These are phyloP conservation scores for Plodia interpunctella DNA, from an alignment of 1,140 invertebrate genomes.

Conservation along the genomic window DNA sequence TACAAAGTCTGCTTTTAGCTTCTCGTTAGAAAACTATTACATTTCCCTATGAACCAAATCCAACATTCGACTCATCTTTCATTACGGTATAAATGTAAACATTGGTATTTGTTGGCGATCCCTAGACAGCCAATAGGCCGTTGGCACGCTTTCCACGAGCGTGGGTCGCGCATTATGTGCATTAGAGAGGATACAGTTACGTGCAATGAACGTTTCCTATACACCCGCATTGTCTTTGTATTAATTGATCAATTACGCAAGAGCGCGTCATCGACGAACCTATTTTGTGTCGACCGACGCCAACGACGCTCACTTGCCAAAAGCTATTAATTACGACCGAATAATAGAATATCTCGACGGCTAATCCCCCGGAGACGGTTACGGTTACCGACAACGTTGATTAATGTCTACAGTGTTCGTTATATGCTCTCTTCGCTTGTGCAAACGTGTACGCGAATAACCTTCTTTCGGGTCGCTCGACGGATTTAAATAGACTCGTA, in stretches of 20 bases:
- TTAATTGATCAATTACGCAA: slow-evolving; percentile 63
- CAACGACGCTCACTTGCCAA: slow-evolving; percentile 65
- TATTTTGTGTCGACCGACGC: slow-evolving; percentile 47
- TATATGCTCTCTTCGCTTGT: slow-evolving; percentile 55
- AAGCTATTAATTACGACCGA: slow-evolving; percentile 72
- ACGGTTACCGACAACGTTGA: slow-evolving; percentile 71
- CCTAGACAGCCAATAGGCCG: slow-evolving; percentile 42
- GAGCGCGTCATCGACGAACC: slow-evolving; percentile 52
- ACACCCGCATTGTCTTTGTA: slow-evolving; percentile 43
- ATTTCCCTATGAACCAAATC: no score
- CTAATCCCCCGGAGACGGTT: slow-evolving; percentile 67
- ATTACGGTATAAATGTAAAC: no score
- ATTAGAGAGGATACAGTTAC: slow-evolving; percentile 40
- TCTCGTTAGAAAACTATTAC: no score
- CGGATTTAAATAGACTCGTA: slow-evolving; percentile 46
- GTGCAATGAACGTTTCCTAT: slow-evolving; percentile 36
- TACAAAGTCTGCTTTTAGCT: no score
- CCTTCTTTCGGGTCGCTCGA: slow-evolving; percentile 51
- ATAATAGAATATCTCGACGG: slow-evolving; percentile 72
- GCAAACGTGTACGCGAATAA: slow-evolving; percentile 50
- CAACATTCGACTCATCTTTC: no score
- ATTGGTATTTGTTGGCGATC: slow-evolving; percentile 20
- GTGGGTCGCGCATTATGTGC: slow-evolving; percentile 48
- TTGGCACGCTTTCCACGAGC: slow-evolving; percentile 47
- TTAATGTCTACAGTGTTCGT: slow-evolving; percentile 61